phyloP scores from a whole-genome alignment of 2,797 vertebrate genomes.

The Calcarius lapponicus region DNA sequence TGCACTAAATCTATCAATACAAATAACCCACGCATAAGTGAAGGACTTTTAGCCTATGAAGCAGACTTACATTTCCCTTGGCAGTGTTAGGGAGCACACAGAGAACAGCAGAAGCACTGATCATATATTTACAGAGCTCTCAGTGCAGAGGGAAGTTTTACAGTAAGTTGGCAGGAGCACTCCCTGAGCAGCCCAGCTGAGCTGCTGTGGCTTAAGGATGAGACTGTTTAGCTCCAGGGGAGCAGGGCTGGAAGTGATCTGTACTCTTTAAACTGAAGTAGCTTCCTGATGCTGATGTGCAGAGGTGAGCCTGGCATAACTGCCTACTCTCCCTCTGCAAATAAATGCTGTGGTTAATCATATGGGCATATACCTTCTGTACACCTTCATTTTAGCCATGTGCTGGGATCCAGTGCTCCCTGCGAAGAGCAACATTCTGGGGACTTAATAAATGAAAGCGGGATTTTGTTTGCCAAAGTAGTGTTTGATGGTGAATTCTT shows the following conservation, averaged over 20 bases:
- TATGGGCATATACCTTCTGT: accelerated
- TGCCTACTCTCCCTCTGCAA: not conserved
- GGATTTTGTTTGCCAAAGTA: not conserved
- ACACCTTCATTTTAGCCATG: not conserved
- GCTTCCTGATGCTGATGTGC: not conserved
- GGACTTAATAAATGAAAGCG: not conserved
- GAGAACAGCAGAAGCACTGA: not conserved
- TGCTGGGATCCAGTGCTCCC: not conserved
- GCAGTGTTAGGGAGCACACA: not conserved
- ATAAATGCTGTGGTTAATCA: not conserved
- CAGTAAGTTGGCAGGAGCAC: not conserved
- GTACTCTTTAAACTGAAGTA: not conserved
- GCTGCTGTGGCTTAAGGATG: not conserved
- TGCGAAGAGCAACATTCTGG: not conserved
- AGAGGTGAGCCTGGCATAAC: not conserved
- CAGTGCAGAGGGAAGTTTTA: not conserved
- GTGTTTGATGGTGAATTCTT: not conserved
- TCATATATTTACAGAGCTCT: not conserved
- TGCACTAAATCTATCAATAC: not conserved
- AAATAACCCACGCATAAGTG: not conserved
- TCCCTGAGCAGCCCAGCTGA: not conserved
- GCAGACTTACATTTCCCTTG: not conserved
- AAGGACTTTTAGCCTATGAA: not conserved
- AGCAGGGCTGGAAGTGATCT: not conserved
- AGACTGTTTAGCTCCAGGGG: not conserved